Conservation (phyloP, 2,113 vertebrate species). For the Eudyptes chrysolophus region DNA sequence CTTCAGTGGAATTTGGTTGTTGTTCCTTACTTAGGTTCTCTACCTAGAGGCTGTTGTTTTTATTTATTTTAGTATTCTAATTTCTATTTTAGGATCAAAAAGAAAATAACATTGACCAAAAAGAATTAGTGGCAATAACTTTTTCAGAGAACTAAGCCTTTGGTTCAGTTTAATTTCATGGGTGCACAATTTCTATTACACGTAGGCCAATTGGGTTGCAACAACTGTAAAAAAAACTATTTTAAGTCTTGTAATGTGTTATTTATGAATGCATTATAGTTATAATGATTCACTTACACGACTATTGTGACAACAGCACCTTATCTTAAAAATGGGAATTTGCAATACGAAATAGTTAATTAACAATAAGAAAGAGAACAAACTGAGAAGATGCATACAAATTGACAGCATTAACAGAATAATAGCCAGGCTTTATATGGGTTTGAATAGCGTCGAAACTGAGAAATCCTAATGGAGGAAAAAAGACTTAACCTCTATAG, state of each 20-base stretch:
- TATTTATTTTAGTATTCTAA: constrained; percentile 44
- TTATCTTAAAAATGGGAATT: neutral
- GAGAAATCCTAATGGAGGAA: neutral
- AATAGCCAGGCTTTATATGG: neutral
- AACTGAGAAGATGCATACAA: neutral
- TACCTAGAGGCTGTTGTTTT: neutral
- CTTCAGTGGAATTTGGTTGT: neutral
- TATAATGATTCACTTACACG: constrained; percentile 30
- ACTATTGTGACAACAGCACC: constrained; percentile 23
- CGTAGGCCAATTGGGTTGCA: neutral
- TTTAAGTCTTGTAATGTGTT: constrained; percentile 17
- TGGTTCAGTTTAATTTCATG: constrained; percentile 43
- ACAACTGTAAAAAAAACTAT: neutral
- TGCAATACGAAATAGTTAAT: constrained; percentile 22
- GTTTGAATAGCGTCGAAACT: neutral
- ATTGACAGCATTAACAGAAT: neutral
- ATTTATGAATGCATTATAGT: constrained; percentile 11
- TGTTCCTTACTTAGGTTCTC: neutral
- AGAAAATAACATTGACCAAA: neutral
- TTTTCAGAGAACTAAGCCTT: constrained; percentile 7
- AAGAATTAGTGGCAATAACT: neutral
- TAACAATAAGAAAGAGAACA: neutral
- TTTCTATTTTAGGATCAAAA: constrained; percentile 29
- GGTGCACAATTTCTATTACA: constrained; percentile 6
- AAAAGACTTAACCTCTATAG: neutral